These are phyloP conservation scores for Seira ritae DNA, from an alignment of 2,888 invertebrate genomes.

Conservation along the genomic window DNA sequence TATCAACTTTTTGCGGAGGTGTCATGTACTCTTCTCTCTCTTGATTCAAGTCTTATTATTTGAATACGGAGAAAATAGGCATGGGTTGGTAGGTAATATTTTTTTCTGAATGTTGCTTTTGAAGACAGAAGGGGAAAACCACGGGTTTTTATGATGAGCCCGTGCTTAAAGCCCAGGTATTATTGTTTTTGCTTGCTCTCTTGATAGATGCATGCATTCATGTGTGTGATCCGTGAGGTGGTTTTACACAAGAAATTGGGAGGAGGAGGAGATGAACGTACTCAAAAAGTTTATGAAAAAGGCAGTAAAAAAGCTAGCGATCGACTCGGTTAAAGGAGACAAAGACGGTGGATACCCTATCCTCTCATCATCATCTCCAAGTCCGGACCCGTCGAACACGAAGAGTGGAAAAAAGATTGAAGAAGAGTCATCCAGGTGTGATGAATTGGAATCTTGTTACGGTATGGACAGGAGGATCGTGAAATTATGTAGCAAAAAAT, in stretches of 20 bases:
- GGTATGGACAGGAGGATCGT: conserved; percentile 72
- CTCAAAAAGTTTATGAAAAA: too few relatives aligned
- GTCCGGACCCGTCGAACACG: conserved; percentile 40
- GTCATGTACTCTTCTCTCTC: conserved; percentile 22
- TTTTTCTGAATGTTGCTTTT: conserved; percentile 10
- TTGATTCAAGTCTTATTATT: conserved; percentile 26
- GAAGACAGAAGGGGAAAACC: conserved; percentile 44
- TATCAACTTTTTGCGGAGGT: conserved; percentile 41
- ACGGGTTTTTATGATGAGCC: conserved; percentile 49
- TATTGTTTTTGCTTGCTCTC: conserved; percentile 17
- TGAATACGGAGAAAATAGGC: neutral
- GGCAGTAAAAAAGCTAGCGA: too few relatives aligned
- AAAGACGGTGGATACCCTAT: too few relatives aligned
- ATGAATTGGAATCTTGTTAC: conserved; percentile 74
- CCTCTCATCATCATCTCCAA: too few relatives aligned
- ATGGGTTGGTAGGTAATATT: neutral
- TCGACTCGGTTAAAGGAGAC: too few relatives aligned
- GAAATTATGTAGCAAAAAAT: conserved; percentile 65
- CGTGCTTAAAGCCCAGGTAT: conserved; percentile 40
- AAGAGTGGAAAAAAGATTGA: conserved; percentile 34
- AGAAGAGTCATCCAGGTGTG: conserved; percentile 71
- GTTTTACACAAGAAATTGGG: conserved; percentile 35
- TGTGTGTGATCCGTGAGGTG: conserved; percentile 63
- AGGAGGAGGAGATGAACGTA: conserved; percentile 22
- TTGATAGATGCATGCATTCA: conserved; percentile 43